phyloP scores from a whole-genome alignment of 2,888 invertebrate genomes.

The Drosophila cognata region DNA sequence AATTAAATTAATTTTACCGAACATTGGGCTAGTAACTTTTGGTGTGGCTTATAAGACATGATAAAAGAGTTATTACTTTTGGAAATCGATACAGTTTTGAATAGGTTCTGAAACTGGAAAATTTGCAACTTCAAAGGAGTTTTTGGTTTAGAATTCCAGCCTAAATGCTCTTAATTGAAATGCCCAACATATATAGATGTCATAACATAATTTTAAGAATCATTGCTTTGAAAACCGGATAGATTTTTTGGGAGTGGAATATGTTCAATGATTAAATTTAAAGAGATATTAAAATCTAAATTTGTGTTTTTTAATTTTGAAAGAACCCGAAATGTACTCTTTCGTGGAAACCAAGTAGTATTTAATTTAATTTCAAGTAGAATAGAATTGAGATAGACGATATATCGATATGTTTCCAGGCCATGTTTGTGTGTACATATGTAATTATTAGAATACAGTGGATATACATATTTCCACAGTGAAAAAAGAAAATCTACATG shows the following conservation, averaged over 20 bases:
- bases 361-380: background rate
- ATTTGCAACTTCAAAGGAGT: background rate
- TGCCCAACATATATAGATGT: background rate
- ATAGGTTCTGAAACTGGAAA: no score
- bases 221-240: background rate
- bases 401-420: conserved; percentile 47
- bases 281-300: background rate
- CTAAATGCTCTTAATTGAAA: background rate
- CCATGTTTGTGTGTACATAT: conserved; percentile 49
- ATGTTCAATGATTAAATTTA: background rate
- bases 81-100: background rate
- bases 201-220: background rate
- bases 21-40: background rate
- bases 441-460: conserved; percentile 54
- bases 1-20: background rate
- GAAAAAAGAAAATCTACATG: conserved; percentile 47
- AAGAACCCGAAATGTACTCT: background rate
- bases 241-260: background rate
- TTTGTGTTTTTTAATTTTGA: background rate
- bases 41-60: no score
- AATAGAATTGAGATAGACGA: conserved; percentile 19
- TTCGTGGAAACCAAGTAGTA: background rate
- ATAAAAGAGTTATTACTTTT: background rate
- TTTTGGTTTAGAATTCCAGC: background rate
- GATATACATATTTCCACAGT: conserved; percentile 60